phyloP scores from a whole-genome alignment of 2,113 vertebrate species.

The Silurus glanis region DNA sequence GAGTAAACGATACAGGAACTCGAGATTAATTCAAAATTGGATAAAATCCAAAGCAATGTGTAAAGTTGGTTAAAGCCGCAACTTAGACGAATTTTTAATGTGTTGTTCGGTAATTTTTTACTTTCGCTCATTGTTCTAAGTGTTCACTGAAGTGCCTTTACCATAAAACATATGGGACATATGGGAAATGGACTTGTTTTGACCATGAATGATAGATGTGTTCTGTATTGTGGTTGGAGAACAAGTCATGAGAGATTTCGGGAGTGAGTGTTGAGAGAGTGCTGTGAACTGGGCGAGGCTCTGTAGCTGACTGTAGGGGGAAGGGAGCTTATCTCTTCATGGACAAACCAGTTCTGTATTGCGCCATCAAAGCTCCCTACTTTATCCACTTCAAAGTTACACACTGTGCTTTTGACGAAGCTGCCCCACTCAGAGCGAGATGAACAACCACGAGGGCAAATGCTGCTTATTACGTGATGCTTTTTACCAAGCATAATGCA shows the following conservation, averaged over 20 bases:
- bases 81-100: not conserved
- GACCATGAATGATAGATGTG: constrained; percentile 12
- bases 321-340: constrained; percentile 46
- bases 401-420: constrained; percentile 23
- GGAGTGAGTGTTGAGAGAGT: constrained; percentile 23
- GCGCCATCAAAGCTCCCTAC: constrained; percentile 41
- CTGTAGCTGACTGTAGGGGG: constrained; percentile 28
- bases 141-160: constrained; percentile 20
- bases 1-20: constrained; percentile 14
- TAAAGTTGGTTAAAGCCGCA: not conserved
- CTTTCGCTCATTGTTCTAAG: not conserved
- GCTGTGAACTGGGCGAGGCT: constrained; percentile 42
- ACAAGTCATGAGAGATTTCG: constrained; percentile 30
- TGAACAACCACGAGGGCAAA: constrained; percentile 22
- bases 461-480: constrained; percentile 30
- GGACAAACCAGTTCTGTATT: constrained; percentile 52
- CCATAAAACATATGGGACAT: not conserved
- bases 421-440: constrained; percentile 20
- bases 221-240: constrained; percentile 37
- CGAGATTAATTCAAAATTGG: not conserved
- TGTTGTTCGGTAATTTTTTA: not conserved
- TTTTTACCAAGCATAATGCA: constrained; percentile 47
- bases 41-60: not conserved
- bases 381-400: constrained; percentile 46
- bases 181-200: constrained; percentile 29